Base-by-base conservation (phyloP, 2,797 vertebrate genomes). In the Enteromius anoplus region DNA sequence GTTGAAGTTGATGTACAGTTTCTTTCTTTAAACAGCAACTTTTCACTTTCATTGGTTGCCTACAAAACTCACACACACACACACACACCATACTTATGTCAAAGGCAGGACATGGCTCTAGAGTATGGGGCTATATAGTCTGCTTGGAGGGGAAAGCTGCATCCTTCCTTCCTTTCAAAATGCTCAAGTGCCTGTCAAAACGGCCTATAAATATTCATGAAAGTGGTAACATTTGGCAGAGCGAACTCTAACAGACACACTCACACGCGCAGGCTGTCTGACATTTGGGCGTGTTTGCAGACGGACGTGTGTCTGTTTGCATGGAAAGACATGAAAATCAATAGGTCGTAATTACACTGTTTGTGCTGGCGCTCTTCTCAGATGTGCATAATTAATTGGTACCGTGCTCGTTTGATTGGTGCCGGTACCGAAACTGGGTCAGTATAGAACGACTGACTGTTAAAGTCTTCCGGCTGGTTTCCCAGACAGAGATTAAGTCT, bases 231-330 rank as follows among this genome's bases (percentile, higher is more conserved):
- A 84, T 84, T 88, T 85, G 84, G 87, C 79, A 78, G 80, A 75
- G 81, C 12, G 72, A 80, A 75, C 79, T 85, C 80, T 83, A 76
- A 15, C 80, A 75, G 71, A 86, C 80, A 80, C 60, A 64, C 70
- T 66, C 53, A 75, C 76, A 80, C 58, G 10, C 65, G 17, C 42
- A 73, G 51, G 40, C 80, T 77, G 80, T 80, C 69, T 87, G 87
- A 87, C 86, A 86, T 87, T 76, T 79, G 73, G 84, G 62, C n/a
- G 82, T 86, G 78, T 88, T 88, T 87, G 86, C 88, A 75, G 86
- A 87, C 34, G 42, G 85, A 77, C 73, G 75, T 15, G 69, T 81
- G 83, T 84, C 69, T 86, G 88, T 86, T 85, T 89, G 88, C 85
- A 72, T 65, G 69, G 81, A 72, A 83, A 83, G 78, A 83, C 86